Base-by-base conservation (phyloP, 2,888 invertebrate species). In the Allolobophora icterica region DNA sequence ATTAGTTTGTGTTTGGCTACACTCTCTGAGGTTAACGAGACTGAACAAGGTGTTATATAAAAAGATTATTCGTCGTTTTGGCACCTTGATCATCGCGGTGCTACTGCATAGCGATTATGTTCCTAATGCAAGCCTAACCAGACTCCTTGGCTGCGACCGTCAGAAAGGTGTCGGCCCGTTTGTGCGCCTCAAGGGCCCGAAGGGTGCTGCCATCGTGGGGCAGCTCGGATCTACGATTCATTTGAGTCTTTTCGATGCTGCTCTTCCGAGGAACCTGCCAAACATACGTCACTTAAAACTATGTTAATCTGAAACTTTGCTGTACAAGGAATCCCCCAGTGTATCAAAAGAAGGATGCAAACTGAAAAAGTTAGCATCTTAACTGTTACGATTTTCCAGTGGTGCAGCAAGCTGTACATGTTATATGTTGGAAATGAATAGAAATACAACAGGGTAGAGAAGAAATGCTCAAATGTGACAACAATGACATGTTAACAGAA, bases 151-250 rank as follows among this genome's bases (percentile, higher is more conserved):
- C 38, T 15, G 83, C 42, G 84, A 89, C 84, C n/a, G 91, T 38
- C 84, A 91, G 84, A 58, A 84, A 91, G n/a, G 91, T 35, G 45
- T 98, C 98, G 94, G 98, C 97, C 94, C 98, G 97, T 96, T 95
- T 97, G 96, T 99, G 98, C 95, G 98, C 98, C 95, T 97, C 97
- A 94, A 98, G 96, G 93, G 98, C 98, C 95, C 97, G 97, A 94
- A 98, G 97, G 91, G 98, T 98, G 95, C 97, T 97, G 94, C 97
- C 97, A 96, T 99, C 99, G 94, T 98, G 98, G 89, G 99, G 99
- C 95, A 99, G 96, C 95, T 99, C 98, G 33, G 98, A 98, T 96
- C 99, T 99, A 96, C 98, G 97, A 96, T 98, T 97, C 93, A 99
- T 96, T 93, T 99, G 96, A 90, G 98, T 98, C 96, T 98, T 98